phyloP scores from a whole-genome alignment of 2,797 vertebrate species.

The Halcyon chelicuti region DNA sequence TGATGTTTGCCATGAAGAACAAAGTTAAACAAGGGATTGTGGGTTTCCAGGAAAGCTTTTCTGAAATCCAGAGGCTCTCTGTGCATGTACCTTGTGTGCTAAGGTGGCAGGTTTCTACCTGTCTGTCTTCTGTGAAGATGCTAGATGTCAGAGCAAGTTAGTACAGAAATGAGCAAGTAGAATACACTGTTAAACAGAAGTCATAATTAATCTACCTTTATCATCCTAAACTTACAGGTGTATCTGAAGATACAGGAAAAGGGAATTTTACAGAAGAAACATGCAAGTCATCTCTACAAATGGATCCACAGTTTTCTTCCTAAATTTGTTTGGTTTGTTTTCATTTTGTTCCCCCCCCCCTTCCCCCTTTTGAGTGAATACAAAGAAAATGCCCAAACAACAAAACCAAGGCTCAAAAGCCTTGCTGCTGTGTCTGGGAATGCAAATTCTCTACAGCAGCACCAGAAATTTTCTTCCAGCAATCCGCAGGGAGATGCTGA shows the following conservation, averaged over 20 bases:
- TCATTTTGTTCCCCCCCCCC: no score
- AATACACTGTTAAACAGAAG: background rate
- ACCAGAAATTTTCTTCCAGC: background rate
- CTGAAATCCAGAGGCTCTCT: background rate
- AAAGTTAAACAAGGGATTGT: background rate
- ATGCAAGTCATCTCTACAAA: background rate
- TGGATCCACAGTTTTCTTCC: accelerated
- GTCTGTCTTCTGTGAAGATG: background rate
- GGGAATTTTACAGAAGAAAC: background rate
- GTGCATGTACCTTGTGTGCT: accelerated
- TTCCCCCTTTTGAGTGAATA: background rate
- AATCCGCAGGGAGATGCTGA: accelerated
- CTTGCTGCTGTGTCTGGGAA: background rate
- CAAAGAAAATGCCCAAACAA: background rate
- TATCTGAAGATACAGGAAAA: background rate
- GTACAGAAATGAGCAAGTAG: background rate
- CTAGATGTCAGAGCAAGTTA: background rate
- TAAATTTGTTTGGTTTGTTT: background rate
- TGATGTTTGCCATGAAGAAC: background rate
- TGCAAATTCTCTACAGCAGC: background rate
- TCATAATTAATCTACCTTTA: background rate
- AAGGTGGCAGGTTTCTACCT: background rate
- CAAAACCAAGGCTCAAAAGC: background rate
- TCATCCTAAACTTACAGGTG: accelerated
- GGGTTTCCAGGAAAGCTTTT: background rate